Evolutionary conservation across 1,140 invertebrate species (phyloP), one percentile per base, ranked within the genome.

Genomic region (Sitobion miscanthi): DNA sequence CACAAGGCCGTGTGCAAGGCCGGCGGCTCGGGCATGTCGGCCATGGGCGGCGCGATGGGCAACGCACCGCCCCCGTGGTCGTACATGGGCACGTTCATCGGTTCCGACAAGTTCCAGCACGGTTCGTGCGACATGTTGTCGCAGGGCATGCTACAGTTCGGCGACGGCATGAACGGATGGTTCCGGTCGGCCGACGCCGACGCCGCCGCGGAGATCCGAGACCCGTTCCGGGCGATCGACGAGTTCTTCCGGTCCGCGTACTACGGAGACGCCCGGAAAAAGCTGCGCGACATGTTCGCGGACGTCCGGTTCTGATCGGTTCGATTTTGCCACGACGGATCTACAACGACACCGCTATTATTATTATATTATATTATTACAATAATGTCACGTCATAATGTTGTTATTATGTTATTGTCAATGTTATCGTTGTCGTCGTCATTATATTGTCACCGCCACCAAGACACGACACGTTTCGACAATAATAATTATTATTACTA

Each of bases 21-120:
- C 23, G 82, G 69, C 23, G 38, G 25, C 23, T 47, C 54, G 35
- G 91, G 91, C 9, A 57, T 93, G 82, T 25, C 77, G 49, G 20
- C 38, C 23, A 93, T 93, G 91, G 82, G 91, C 77, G 49, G 91
- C 45, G 54, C 54, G 69, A 93, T 93, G 91, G 25, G 69, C 49
- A 52, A 38, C 49, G 49, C 49, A 21, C 69, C 69, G n/a, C 25
- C 90, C 20, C 90, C 90, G 45, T 49, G 69, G 69, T 77, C 62
- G 42, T 83, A 83, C 47, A 83, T 93, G 91, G 82, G 77, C 49
- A 93, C 91, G 49, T 93, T 93, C 77, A n/a, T 85, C 35, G 77
- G 91, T 25, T 93, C 91, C 20, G 91, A 93, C 0, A 93, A 93
- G 49, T 85, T 85, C 49, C 47, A 49, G 47, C 91, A 93, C 77